Base-by-base conservation (phyloP, 2,888 invertebrate genomes). In the Drosophila borborema region DNA sequence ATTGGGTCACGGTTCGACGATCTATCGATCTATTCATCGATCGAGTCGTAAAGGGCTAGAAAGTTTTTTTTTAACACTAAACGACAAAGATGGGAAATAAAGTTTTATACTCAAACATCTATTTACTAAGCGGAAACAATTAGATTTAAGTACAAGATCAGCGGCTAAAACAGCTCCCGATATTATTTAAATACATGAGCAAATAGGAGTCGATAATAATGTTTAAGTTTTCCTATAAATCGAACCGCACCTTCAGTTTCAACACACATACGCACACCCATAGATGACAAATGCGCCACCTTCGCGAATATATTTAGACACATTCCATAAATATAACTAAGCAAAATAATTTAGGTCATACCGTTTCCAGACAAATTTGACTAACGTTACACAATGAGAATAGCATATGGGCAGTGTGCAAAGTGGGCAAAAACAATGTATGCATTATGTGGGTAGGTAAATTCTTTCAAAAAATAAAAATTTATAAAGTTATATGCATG, bases 1-100 rank as follows among this genome's bases (percentile, higher is more conserved):
- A 83, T 88, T 84, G 83, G 79, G 84, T 86, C 86, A 82, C 76
- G 88, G 88, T 70, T 81, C 83, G 83, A 74, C 81, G 64, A 84
- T 78, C 89, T 82, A 87, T 86, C 83, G 78, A 81, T 86, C 59
- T 72, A 69, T 85, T 77, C 76, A 81, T 71, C 77, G 74, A 74
- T 81, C 82, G 68, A 46, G 48, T 65, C 66, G 59, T 43, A 71
- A 71, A 64, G 53, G 71, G 56, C 41, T 64, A 64, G 63, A 66
- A 61, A 74, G 60, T 64, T 45, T 28, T 64, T 38, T 40, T 31
- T 58, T 9, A 23, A 51, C 83, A 80, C 81, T 68, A 34, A 10
- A 0, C 74, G 46, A 61, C 83, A 67, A 43, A 58, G 40, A n/a
- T 61, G n/a, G 4, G 14, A 8, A 9, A 14, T 49, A 18, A 12